Evolutionary conservation across 2,888 invertebrate species (phyloP).

Genomic region (Danaus chrysippus): DNA sequence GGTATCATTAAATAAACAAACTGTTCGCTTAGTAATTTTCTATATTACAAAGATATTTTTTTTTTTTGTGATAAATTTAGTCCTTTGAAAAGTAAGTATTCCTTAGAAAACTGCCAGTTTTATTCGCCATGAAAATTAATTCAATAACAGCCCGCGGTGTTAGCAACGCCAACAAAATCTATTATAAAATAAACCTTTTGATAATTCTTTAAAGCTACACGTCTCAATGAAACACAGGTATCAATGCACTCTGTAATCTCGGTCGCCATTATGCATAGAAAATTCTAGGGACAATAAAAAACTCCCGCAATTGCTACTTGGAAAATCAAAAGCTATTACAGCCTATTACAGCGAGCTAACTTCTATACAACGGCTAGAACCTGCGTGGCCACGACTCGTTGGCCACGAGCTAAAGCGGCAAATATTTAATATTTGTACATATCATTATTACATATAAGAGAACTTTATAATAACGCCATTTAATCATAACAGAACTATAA

Average conservation of each 20-base stretch:
- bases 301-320: constrained; percentile 53
- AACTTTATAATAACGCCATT: no score
- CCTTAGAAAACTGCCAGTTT: no score
- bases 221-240: constrained; percentile 62
- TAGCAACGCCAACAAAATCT: constrained; percentile 20
- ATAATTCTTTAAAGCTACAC: constrained; percentile 58
- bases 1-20: no score
- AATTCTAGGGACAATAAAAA: constrained; percentile 66
- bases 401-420: neutral
- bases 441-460: no score
- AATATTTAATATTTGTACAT: neutral
- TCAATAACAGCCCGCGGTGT: no score
- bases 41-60: no score
- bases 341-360: constrained; percentile 46
- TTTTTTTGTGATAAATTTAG: no score
- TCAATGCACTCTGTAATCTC: constrained; percentile 66
- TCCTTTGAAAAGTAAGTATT: no score
- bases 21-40: no score
- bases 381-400: constrained; percentile 9
- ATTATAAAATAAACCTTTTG: constrained; percentile 58
- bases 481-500: no score
- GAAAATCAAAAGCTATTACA: constrained; percentile 64
- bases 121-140: no score
- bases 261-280: constrained; percentile 63
- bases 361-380: constrained; percentile 34